These are phyloP conservation scores for Melipona bicolor DNA, from an alignment of 2,888 invertebrate genomes.

Conservation along the genomic window DNA sequence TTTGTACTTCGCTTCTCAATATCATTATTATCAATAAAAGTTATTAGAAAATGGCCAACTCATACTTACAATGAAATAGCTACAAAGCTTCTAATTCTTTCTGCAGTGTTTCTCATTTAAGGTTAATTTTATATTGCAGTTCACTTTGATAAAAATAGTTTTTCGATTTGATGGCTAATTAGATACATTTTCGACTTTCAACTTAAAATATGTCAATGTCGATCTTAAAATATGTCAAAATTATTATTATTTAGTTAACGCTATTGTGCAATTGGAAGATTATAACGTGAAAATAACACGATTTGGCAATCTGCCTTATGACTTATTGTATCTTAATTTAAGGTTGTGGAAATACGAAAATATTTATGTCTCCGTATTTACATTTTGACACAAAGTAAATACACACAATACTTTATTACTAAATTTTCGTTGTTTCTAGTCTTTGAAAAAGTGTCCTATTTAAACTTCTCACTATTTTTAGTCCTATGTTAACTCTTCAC, in stretches of 20 bases:
- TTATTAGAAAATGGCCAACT: not conserved
- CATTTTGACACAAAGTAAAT: not conserved
- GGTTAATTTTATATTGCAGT: not conserved
- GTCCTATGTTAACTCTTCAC: not conserved
- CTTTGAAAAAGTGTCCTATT: not conserved
- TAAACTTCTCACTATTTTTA: not conserved
- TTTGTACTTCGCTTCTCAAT: not conserved
- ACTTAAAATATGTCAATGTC: too few species aligned
- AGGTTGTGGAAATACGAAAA: not conserved
- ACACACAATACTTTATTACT: not conserved
- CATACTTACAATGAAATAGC: not conserved
- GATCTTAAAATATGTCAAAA: too few species aligned
- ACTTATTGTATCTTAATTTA: not conserved
- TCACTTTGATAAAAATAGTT: conserved; percentile 1
- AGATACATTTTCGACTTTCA: conserved; percentile 6
- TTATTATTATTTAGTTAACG: too few species aligned
- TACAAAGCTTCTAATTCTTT: not conserved
- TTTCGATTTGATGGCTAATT: not conserved
- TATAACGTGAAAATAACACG: conserved; percentile 18
- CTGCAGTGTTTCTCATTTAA: not conserved
- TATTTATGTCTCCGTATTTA: not conserved
- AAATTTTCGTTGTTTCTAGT: not conserved
- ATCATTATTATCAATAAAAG: not conserved
- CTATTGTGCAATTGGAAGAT: not conserved
- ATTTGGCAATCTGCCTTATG: not conserved